phyloP scores from a whole-genome alignment of 2,888 invertebrate genomes.

The Gari tellinella region DNA sequence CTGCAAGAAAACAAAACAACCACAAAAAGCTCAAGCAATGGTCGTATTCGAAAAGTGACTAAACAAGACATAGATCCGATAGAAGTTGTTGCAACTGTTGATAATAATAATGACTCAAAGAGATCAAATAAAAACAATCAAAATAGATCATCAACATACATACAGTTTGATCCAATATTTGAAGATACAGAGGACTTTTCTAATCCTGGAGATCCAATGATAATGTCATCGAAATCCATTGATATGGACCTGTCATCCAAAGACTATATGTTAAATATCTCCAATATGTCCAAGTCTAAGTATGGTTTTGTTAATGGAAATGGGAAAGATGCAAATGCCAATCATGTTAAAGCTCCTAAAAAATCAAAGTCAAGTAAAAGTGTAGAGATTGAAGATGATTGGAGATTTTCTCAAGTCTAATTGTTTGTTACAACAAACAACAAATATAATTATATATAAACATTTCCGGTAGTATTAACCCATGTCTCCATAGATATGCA shows the following conservation, averaged over 20 bases:
- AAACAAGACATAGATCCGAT: conserved; percentile 68
- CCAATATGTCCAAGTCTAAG: conserved; percentile 47
- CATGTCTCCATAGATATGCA: too few species aligned
- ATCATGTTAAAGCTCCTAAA: conserved; percentile 44
- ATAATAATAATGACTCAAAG: conserved; percentile 51
- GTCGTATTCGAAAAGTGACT: conserved; percentile 55
- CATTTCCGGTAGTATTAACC: too few species aligned
- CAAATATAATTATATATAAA: too few species aligned
- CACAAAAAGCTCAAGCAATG: conserved; percentile 23
- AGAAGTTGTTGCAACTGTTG: conserved; percentile 57
- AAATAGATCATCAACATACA: conserved; percentile 77
- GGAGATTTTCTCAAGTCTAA: conserved; percentile 67
- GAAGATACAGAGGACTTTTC: conserved; percentile 76
- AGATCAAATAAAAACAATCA: conserved; percentile 63
- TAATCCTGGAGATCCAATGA: conserved; percentile 41
- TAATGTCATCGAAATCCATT: conserved; percentile 4
- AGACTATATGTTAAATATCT: conserved; percentile 41
- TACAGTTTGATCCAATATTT: conserved; percentile 78
- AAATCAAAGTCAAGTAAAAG: conserved; percentile 62
- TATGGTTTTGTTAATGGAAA: conserved; percentile 48
- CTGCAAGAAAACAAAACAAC: conserved; percentile 22
- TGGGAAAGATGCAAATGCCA: conserved; percentile 49
- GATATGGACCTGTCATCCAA: conserved; percentile 32
- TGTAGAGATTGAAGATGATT: conserved; percentile 64
- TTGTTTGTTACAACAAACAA: too few species aligned